Evolutionary conservation across 2,113 vertebrate species (phyloP), one percentile per base, ranked within the genome.

Genomic region (Sceloporus tristichus): DNA sequence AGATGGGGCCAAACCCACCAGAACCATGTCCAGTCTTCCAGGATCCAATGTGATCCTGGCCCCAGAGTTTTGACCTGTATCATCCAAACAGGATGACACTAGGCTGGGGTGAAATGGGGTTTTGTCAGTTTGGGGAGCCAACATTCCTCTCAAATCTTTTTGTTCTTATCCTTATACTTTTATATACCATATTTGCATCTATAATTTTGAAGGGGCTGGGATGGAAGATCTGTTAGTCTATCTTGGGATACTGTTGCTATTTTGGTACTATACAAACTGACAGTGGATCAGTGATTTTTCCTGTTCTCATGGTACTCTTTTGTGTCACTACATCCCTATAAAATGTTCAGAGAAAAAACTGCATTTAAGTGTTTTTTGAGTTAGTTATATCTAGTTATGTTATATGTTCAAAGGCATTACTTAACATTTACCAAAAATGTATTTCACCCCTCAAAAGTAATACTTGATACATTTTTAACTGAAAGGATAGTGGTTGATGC

Each of bases 381-480:
- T 21, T 79, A 76, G 84, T 88, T 83, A 80, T 75, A 93, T 89
- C 87, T 56, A 92, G 56, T 91, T 84, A 74, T 2, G 9, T 92
- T 86, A 48, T 23, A 1, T 91, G 90, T 40, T 23, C 42, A 2
- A 90, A 5, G 9, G 38, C 38, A 68, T 85, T 89, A 54, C 34
- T 86, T 81, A 3, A 25, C 48, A 90, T 89, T 83, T 87, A 62
- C 29, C 8, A 73, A 85, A 74, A 13, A 88, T 0, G 0, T 48
- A 77, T 88, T 93, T 59, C 3, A 78, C 2, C 70, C 88, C n/a
- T 82, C 79, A 85, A 85, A 94, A 87, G 68, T 88, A n/a, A 76
- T 27, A 87, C 85, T 82, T 11, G 71, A 23, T 79, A 56, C 13
- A 1, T 83, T 87, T 25, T 88, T 90, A 89, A 87, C 23, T 86